Evolutionary conservation across 2,113 vertebrate species (phyloP).

Genomic region (Chrysochloris asiatica): DNA sequence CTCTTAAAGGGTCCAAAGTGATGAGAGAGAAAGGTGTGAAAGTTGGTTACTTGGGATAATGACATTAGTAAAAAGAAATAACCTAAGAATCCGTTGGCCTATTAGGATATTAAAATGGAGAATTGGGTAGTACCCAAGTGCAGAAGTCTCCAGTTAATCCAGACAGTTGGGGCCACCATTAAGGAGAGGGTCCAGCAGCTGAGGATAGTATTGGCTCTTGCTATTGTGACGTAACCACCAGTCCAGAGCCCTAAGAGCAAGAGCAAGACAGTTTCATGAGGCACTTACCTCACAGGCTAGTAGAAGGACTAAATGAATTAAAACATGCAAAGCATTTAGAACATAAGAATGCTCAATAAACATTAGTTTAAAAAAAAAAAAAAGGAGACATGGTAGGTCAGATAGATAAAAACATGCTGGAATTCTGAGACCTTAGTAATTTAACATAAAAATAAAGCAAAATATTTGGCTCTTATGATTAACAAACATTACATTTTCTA

Average conservation of each 20-base stretch:
- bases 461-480: neutral
- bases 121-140: neutral
- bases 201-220: neutral
- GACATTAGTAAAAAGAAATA: neutral
- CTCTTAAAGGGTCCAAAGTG: neutral
- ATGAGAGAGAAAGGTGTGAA: neutral
- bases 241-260: too few relatives aligned
- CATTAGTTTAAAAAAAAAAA: neutral
- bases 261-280: neutral
- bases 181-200: fast-evolving
- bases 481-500: neutral
- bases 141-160: neutral
- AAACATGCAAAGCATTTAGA: neutral
- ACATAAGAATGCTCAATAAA: neutral
- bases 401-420: neutral
- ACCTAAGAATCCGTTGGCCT: too few relatives aligned
- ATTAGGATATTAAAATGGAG: neutral
- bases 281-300: fast-evolving
- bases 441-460: slow-evolving; percentile 10
- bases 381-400: neutral
- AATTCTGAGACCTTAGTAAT: neutral
- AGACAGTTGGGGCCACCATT: neutral
- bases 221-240: fast-evolving
- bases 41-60: neutral
- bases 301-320: neutral